Evolutionary conservation across 2,888 invertebrate genomes (phyloP), one percentile per base, ranked within the genome.

Genomic region (Aleiodes testaceus): DNA sequence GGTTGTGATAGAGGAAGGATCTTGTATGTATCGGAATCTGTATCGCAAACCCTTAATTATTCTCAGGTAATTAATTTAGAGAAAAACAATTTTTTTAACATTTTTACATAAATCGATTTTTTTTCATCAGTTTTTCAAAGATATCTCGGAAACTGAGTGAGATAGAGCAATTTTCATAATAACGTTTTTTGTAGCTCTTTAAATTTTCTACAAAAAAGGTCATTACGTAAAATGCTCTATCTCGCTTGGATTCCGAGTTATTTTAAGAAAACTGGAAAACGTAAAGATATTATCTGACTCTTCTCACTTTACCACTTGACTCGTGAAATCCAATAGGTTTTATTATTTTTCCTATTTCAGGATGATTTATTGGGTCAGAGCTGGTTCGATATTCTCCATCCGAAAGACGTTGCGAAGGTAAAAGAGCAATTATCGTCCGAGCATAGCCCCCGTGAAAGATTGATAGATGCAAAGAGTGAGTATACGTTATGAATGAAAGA

Each of bases 371-470:
- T 97, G 72, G 97, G 97, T 0, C 97, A 97, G 88, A 97, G 96
- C 85, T 91, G 97, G 90, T 97, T 98, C 87, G 97, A 98, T 87
- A 95, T 97, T 76, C 89, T 98, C 53, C 97, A 98, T 87, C 97
- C 97, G 0, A 96, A 97, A 87, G 98, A 98, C 88, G 95, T 98
- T 45, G 94, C 93, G 70, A 97, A 97, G 88, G 96, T 97, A 4
- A 98, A 98, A 86, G 97, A 97, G 84, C 97, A 98, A 87, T 90
- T 98, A 4, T 95, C 96, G 0, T 94, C 96, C 0, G 97, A 97
- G 88, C 91, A 96, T 76, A 94, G 93, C 79, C 96, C 97, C 0
- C 89, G 97, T 49, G 97, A 97, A 88, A 90, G 96, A 78, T 90
- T 97, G 75, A 96, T 97, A 80, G 97, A 97, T 88, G 95, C 96